Base-by-base conservation (phyloP, 2,888 invertebrate genomes). In the Philonicus albiceps region DNA sequence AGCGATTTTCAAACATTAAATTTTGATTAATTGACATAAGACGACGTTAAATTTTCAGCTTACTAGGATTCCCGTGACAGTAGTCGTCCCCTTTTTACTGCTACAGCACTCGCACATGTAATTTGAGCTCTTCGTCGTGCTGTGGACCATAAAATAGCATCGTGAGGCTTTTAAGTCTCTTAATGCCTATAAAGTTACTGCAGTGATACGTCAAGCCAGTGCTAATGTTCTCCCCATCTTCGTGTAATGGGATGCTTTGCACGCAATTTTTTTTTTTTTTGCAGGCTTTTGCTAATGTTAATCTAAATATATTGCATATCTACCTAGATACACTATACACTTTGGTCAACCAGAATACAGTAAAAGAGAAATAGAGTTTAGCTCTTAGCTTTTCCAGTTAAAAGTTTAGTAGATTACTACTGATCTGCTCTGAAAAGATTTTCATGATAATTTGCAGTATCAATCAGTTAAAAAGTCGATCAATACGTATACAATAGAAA, bases 21-120 rank as follows among this genome's bases (percentile, higher is more conserved):
- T n/a, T 86, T 86, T 87, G 87, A 87, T 87, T 87, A 87, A 87
- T 87, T 86, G 86, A 87, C 87, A 86, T 87, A 87, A 87, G 86
- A 86, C 86, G 86, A 86, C 87, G 43, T 87, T 86, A 87, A 87
- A 87, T 86, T 87, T 87, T 86, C 81, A 74, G 86, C 87, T 87
- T 87, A 87, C 31, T 73, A 49, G n/a, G 43, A 86, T 86, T 86
- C 80, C 73, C 30, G 37, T 81, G 34, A 73, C 72, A 19, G 22
- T 34, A 55, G 76, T n/a, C 7, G n/a, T 43, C 43, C 31, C 16
- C 43, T 30, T 49, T 53, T 40, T n/a, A n/a, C 16, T 27, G 30
- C 7, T n/a, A 11, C 6, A 1, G 49, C 49, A 22, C 74, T 73
- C 49, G 30, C 73, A 49, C 22, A 19, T 73, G 49, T 74, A 74